A percentile compares a stretch with the other conserved stretches of the same genome.
phyloP scores from a whole-genome alignment of 2,113 vertebrate genomes.

The Mobula birostris region DNA sequence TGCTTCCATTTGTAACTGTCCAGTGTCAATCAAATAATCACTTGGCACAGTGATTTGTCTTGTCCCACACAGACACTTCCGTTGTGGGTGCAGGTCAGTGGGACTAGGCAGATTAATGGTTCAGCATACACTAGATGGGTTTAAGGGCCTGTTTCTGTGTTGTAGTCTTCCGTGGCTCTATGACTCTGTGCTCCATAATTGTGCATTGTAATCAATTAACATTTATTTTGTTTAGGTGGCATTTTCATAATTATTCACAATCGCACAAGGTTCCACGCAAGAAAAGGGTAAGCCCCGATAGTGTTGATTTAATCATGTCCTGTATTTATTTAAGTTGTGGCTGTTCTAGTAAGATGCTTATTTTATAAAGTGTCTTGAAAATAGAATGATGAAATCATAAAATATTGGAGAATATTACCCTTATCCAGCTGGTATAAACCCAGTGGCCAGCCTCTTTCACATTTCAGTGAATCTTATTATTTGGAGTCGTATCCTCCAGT shows the following conservation, averaged over 20 bases:
- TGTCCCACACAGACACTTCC: too few species aligned
- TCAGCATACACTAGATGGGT: too few species aligned
- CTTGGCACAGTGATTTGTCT: too few species aligned
- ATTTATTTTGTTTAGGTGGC: slow-evolving; percentile 16
- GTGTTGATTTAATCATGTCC: neutral
- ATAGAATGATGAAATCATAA: neutral
- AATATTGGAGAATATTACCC: neutral
- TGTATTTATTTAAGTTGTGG: neutral
- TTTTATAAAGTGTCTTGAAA: neutral
- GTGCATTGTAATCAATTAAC: neutral
- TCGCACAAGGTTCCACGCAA: neutral
- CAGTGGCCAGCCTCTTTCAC: too few species aligned
- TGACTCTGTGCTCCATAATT: neutral
- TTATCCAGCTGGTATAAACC: neutral
- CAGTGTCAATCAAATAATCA: too few species aligned
- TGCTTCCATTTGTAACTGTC: too few species aligned
- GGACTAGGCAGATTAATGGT: too few species aligned
- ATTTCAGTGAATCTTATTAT: neutral
- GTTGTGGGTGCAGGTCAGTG: too few species aligned
- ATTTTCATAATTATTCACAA: slow-evolving; percentile 36
- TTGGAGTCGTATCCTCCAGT: too few species aligned
- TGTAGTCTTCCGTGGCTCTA: too few species aligned
- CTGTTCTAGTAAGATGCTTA: neutral
- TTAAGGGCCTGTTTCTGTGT: too few species aligned
- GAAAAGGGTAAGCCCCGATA: neutral